A percentile compares a stretch with the other conserved stretches of the same genome.
These are phyloP conservation scores for Brachionus sp. DNA, from an alignment of 1,140 invertebrate genomes.

Conservation along the genomic window DNA sequence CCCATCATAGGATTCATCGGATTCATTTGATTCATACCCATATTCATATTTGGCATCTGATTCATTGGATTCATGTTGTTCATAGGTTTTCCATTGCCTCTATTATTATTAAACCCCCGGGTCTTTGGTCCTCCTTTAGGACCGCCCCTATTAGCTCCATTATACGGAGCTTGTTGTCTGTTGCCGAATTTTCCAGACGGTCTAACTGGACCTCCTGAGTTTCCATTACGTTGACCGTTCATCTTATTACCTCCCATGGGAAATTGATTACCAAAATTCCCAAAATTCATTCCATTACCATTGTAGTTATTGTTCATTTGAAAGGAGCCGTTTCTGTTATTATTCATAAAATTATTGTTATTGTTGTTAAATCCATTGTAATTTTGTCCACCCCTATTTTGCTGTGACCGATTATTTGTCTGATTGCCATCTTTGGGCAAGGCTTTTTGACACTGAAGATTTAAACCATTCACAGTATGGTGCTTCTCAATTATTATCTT, in stretches of 20 bases:
- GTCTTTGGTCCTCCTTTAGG: not conserved
- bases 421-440: constrained; percentile 55
- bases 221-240: not conserved
- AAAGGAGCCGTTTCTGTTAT: not conserved
- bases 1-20: not conserved
- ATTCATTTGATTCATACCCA: not conserved
- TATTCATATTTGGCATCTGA: not conserved
- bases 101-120: not conserved
- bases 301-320: not conserved
- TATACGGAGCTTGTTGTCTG: not conserved
- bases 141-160: not conserved
- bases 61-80: not conserved
- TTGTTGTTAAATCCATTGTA: not conserved
- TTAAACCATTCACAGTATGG: constrained; percentile 59
- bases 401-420: not conserved
- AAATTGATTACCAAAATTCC: not conserved
- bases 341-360: not conserved
- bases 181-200: not conserved
- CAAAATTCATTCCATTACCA: not conserved
- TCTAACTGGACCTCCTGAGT: not conserved
- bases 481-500: constrained; percentile 56
- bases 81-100: not conserved
- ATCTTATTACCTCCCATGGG: not conserved
- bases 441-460: constrained; percentile 63
- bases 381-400: not conserved